Evolutionary conservation across 2,113 vertebrate genomes (phyloP), one percentile per base, ranked within the genome.

Genomic region (Theristicus caerulescens): DNA sequence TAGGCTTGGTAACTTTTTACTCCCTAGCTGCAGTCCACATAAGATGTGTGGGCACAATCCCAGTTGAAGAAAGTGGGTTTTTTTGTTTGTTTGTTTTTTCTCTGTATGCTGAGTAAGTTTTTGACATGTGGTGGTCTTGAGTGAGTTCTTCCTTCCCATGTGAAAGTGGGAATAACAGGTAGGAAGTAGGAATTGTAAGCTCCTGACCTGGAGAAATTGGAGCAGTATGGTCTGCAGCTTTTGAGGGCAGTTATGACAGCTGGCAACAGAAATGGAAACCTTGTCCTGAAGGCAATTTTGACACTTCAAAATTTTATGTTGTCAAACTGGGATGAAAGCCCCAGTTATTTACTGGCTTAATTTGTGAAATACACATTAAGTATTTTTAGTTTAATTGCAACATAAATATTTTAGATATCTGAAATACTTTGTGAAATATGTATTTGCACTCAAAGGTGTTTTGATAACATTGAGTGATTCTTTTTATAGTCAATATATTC

Each of bases 321-420:
- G 46, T 90, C 73, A 77, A 73, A 76, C 32, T 51, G 70, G 61
- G 71, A 88, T 70, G 66, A 95, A 94, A 96, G 38, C 38, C 83
- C 32, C 42, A 38, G 25, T 81, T 74, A 58, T n/a, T 83, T 94
- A 78, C 51, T 57, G 40, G 44, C 26, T 94, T 93, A 66, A 91
- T 87, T 94, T 91, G 44, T 79, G 38, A 84, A 91, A 78, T 36
- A 47, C 16, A 10, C 18, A 6, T 85, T 67, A 91, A 58, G 25
- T 81, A 52, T 91, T 94, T 94, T 89, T 71, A 40, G 31, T 61
- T 84, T 94, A 89, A 95, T 93, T 82, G 40, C 70, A 76, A 52
- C 57, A 85, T 94, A 66, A 94, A 89, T 94, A 94, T 93, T 96
- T 96, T 67, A 91, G 24, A 7, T 69, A 85, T 44, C 46, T 77